Percentiles rank a stretch among this genome's conserved stretches.
These are phyloP conservation scores for Pipistrellus nathusii DNA, from an alignment of 2,797 vertebrate species.

Conservation along the genomic window DNA sequence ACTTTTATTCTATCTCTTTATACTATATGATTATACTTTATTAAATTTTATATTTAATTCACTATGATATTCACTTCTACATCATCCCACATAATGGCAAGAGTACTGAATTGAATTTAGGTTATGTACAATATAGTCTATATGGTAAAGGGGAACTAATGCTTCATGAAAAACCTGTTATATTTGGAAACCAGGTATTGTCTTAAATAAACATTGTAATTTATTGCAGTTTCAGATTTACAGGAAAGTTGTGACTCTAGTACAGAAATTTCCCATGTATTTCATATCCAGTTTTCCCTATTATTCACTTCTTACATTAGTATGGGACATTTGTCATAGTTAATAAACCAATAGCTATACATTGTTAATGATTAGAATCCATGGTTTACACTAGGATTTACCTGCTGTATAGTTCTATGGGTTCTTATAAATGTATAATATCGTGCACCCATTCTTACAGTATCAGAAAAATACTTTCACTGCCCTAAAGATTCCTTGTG, in stretches of 20 bases:
- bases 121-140: neutral
- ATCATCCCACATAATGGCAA: neutral
- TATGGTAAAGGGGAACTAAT: neutral
- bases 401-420: neutral
- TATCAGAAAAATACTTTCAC: neutral
- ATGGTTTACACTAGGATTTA: neutral
- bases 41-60: conserved; percentile 61
- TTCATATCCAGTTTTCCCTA: neutral
- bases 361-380: neutral
- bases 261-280: neutral
- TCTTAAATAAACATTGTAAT: neutral
- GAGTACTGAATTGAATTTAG: neutral
- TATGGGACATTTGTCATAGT: neutral
- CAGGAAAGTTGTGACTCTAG: neutral
- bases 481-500: neutral
- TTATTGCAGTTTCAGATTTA: conserved; percentile 17
- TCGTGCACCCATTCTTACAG: neutral
- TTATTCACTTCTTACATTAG: neutral
- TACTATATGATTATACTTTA: conserved; percentile 19
- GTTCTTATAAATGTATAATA: neutral
- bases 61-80: conserved; percentile 6
- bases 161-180: neutral
- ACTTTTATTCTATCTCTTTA: conserved; percentile 39
- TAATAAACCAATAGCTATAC: neutral
- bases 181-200: neutral